These are phyloP conservation scores for Eupsilia transversa DNA, from an alignment of 2,888 invertebrate genomes.

Conservation along the genomic window DNA sequence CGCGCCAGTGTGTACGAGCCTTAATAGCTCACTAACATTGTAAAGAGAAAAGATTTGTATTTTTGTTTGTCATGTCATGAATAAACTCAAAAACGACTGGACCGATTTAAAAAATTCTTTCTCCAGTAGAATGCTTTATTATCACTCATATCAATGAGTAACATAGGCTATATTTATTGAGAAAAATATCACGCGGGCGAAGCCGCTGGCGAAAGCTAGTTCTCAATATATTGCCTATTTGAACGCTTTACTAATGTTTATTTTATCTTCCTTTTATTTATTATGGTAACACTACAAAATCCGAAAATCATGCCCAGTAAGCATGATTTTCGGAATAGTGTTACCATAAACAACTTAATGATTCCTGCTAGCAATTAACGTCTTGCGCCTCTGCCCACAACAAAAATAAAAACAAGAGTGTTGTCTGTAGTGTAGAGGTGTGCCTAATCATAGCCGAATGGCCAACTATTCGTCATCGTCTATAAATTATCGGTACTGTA, in stretches of 20 bases:
- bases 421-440: slow-evolving; percentile 22
- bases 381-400: slow-evolving; percentile 19
- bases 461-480: slow-evolving; percentile 48
- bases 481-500: slow-evolving; percentile 57
- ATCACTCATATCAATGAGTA: too few relatives aligned
- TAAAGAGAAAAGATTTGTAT: too few relatives aligned
- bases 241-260: background rate
- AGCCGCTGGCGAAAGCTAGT: too few relatives aligned
- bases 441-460: slow-evolving; percentile 30
- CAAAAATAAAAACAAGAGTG: slow-evolving; percentile 30
- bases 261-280: background rate
- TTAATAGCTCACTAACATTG: too few relatives aligned
- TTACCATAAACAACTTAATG: slow-evolving; percentile 19
- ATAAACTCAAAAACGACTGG: too few relatives aligned
- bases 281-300: background rate
- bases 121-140: too few relatives aligned
- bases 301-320: slow-evolving; percentile 10
- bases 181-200: too few relatives aligned
- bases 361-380: slow-evolving; percentile 49
- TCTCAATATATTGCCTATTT: background rate
- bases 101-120: too few relatives aligned
- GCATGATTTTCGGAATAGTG: too few relatives aligned
- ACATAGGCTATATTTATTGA: too few relatives aligned
- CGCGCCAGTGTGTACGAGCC: too few relatives aligned
- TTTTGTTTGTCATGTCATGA: too few relatives aligned